A percentile compares a stretch with the other conserved stretches of the same genome.
Conservation (phyloP, 2,888 invertebrate genomes). For the Pelosia muscerda region DNA sequence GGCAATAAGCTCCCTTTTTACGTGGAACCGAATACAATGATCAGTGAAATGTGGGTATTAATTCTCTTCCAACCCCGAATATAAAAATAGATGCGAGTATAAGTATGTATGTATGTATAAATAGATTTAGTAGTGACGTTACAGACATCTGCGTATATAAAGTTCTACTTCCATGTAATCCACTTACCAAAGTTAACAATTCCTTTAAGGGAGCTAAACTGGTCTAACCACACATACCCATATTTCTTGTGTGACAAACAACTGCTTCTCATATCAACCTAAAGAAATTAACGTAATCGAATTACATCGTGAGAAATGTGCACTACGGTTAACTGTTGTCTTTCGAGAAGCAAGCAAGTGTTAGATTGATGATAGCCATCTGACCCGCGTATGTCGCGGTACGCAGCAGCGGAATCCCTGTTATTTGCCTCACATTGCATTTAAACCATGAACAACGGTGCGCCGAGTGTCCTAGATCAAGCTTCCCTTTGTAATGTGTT, state of each 20-base stretch:
- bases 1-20: too few species aligned
- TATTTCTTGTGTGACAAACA: background rate
- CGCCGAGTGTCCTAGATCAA: constrained; percentile 61
- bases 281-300: constrained; percentile 44
- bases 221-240: background rate
- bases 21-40: too few species aligned
- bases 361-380: constrained; percentile 63
- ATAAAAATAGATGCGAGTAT: too few species aligned
- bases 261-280: constrained; percentile 11
- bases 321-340: constrained; percentile 34
- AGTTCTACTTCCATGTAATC: too few species aligned
- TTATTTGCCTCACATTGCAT: constrained; percentile 75
- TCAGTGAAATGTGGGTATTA: too few species aligned
- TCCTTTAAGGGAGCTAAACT: too few species aligned
- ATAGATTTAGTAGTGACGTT: too few species aligned
- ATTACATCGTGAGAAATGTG: constrained; percentile 50
- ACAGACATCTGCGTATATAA: too few species aligned
- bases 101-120: too few species aligned
- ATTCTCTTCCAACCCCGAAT: too few species aligned
- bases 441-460: constrained; percentile 68
- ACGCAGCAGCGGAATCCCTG: constrained; percentile 68
- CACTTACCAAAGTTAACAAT: too few species aligned
- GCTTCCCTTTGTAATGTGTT: constrained; percentile 45
- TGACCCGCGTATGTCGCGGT: constrained; percentile 60
- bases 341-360: constrained; percentile 41